These are phyloP conservation scores for Dasypogon diadema DNA, from an alignment of 2,888 invertebrate genomes.

Conservation along the genomic window DNA sequence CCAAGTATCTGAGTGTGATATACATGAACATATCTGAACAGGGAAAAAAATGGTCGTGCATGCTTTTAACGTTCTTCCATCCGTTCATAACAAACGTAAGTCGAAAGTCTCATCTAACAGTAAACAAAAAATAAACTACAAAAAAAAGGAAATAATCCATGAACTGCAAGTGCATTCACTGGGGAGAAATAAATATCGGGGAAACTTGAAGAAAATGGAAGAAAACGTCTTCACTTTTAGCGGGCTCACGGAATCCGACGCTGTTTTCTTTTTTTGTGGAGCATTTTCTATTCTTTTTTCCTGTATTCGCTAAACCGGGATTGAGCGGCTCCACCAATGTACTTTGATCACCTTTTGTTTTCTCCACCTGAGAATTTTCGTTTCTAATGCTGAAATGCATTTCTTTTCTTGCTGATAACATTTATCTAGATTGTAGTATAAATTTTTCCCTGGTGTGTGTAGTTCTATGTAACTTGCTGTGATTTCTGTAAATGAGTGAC, in stretches of 20 bases:
- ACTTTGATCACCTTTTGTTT: slow-evolving; percentile 1
- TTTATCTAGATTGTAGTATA: no score
- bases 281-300: background rate
- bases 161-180: background rate
- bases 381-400: background rate
- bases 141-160: background rate
- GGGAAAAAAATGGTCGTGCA: background rate
- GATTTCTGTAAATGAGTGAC: no score
- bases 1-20: background rate
- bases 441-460: no score
- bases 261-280: background rate
- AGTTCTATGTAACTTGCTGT: no score
- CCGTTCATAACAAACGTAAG: background rate
- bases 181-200: background rate
- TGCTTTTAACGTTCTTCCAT: no score
- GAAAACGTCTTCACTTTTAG: slow-evolving; percentile 7
- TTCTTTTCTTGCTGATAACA: no score
- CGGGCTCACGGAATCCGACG: background rate
- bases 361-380: slow-evolving; percentile 5
- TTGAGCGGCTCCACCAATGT: background rate
- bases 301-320: background rate
- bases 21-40: background rate
- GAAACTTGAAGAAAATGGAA: background rate
- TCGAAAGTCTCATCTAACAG: background rate
- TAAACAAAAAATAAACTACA: background rate